Percentiles rank a stretch among this genome's conserved stretches.
Conservation (phyloP, 2,113 vertebrate genomes). For the Python bivittatus region DNA sequence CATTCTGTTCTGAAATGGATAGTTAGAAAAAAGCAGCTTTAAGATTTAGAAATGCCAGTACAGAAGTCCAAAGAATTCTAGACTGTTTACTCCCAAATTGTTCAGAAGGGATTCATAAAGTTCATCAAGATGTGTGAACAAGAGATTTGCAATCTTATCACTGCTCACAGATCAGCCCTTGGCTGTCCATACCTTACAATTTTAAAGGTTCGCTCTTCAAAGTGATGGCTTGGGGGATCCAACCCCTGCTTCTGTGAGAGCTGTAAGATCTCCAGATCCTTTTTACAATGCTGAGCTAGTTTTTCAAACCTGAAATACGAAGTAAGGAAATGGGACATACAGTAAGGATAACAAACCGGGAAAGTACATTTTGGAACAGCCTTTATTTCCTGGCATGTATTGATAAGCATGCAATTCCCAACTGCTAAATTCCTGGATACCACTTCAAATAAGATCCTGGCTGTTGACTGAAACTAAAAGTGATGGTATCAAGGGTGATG, state of each 20-base stretch:
- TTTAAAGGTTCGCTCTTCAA: conserved; percentile 89
- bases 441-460: not conserved
- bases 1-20: not conserved
- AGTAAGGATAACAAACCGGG: not conserved
- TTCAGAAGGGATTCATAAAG: not conserved
- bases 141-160: not conserved
- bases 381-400: not conserved
- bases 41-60: not conserved
- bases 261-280: conserved; percentile 88
- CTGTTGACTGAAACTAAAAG: not conserved
- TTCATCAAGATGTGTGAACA: not conserved
- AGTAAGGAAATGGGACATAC: not conserved
- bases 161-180: conserved; percentile 3
- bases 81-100: not conserved
- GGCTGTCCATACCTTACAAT: conserved; percentile 82
- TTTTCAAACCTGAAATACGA: conserved; percentile 86
- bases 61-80: not conserved
- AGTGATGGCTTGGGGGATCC: conserved; percentile 91
- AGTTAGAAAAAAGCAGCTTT: not conserved
- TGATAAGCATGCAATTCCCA: not conserved
- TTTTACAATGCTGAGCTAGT: conserved; percentile 87
- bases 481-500: not conserved
- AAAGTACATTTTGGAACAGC: not conserved
- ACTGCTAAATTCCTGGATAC: not conserved
- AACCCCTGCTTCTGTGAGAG: conserved; percentile 85